These are phyloP conservation scores for Gerris buenoi DNA, from an alignment of 1,140 invertebrate genomes.

Conservation along the genomic window DNA sequence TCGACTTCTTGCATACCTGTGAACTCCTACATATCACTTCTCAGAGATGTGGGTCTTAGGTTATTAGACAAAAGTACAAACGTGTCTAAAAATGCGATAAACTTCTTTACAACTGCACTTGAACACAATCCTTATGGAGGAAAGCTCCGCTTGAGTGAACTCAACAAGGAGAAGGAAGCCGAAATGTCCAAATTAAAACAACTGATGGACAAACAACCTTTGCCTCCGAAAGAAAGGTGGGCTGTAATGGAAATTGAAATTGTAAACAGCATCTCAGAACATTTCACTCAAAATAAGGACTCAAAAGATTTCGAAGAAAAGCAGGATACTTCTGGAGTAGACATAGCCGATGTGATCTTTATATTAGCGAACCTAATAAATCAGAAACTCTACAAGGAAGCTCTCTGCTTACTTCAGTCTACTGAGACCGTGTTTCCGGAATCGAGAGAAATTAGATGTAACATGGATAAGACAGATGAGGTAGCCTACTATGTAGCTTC, in stretches of 20 bases:
- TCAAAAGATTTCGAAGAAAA: not conserved
- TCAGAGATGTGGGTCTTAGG: conserved; percentile 14
- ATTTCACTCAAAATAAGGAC: not conserved
- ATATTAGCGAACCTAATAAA: conserved; percentile 11
- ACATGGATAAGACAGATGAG: conserved; percentile 9
- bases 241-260: not conserved
- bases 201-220: not conserved
- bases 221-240: not conserved
- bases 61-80: conserved; percentile 22
- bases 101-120: conserved; percentile 19
- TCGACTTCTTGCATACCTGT: conserved; percentile 5
- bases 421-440: conserved; percentile 14
- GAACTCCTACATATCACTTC: conserved; percentile 7
- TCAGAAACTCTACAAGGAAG: conserved; percentile 12
- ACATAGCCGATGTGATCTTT: conserved; percentile 8
- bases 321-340: not conserved
- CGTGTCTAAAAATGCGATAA: conserved; percentile 22
- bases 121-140: conserved; percentile 21
- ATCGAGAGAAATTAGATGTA: conserved; percentile 13
- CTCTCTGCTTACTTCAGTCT: conserved; percentile 6
- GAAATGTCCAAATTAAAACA: not conserved
- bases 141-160: conserved; percentile 15
- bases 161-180: not conserved
- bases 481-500: conserved; percentile 13
- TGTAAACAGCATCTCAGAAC: not conserved